A percentile compares a stretch with the other conserved stretches of the same genome.
Evolutionary conservation across 2,797 vertebrate species (phyloP).

Genomic region (Erethizon dorsatum): DNA sequence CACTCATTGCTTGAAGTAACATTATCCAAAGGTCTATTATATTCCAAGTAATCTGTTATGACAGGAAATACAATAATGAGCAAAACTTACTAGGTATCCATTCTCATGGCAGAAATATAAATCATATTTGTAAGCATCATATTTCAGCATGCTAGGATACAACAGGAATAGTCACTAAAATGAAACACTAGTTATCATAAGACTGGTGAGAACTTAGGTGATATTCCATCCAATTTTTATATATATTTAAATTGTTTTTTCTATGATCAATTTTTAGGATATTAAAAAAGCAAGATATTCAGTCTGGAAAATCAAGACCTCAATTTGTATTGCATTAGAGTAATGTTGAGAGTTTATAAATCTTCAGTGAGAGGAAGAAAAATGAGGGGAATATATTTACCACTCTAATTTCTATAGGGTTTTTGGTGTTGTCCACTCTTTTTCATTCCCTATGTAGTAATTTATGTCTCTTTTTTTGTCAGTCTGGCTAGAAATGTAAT

Average conservation of each 20-base stretch:
- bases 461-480: not conserved
- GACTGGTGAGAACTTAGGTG: not conserved
- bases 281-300: not conserved
- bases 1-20: not conserved
- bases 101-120: not conserved
- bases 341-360: not conserved
- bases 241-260: not conserved
- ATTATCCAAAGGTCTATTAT: not conserved
- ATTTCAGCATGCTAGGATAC: not conserved
- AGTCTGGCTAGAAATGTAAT: not conserved
- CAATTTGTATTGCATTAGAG: not conserved
- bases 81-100: not conserved
- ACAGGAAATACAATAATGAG: not conserved
- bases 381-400: not conserved
- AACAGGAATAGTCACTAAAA: not conserved
- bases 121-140: not conserved
- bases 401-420: not conserved
- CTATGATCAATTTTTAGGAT: not conserved
- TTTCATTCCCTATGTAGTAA: not conserved
- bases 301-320: not conserved
- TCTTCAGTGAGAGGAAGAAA: not conserved
- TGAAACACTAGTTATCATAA: not conserved
- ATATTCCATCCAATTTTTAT: not conserved
- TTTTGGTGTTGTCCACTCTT: not conserved
- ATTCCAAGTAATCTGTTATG: not conserved